Base-by-base conservation (phyloP, 2,113 vertebrate species). In the Ursus arctos region DNA sequence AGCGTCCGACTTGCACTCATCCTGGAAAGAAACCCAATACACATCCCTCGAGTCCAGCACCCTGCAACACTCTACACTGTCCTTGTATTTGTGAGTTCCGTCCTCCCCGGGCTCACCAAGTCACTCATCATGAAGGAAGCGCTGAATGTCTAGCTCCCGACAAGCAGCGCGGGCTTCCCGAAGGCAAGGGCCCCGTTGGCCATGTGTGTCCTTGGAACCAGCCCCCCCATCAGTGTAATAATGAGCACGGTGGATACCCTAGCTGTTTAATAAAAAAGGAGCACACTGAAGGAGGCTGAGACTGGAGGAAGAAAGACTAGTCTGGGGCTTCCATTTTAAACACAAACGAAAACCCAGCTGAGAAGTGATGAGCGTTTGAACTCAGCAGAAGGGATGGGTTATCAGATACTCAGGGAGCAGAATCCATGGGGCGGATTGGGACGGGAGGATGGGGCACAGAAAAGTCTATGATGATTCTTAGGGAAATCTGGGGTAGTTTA, bases 61-160 rank as follows among this genome's bases (percentile, higher is more conserved):
- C 85, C 13, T 0, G 40, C 24, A 53, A 33, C 55, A 7, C 33
- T 31, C 22, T 2, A 11, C 69, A 7, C 3, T 3, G 67, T 21
- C 87, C 77, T n/a, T 0, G 14, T 2, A 2, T 40, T 7, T 7
- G 19, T 22, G 3, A 0, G 47, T 31, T 55, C n/a, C 55, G 0
- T 26, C 65, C 2, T 3, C 26, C 10, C 51, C 1, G 2, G 51
- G 13, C 1, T 28, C 65, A 9, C 16, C 1, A 21, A 69, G 15
- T 7, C 16, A 43, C 53, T 40, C 6, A 18, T 5, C 4, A 7
- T 28, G 55, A 31, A 28, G 14, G 5, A 0, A 6, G 11, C 12
- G 24, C 2, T 2, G 53, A 15, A 63, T 2, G 14, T 21, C 47
- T 14, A 2, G 51, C 53, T 87, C 92, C 91, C 1, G 0, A 16